A percentile compares a stretch with the other conserved stretches of the same genome.
Evolutionary conservation across 2,888 invertebrate genomes (phyloP).

Genomic region (Acronicta leporina): DNA sequence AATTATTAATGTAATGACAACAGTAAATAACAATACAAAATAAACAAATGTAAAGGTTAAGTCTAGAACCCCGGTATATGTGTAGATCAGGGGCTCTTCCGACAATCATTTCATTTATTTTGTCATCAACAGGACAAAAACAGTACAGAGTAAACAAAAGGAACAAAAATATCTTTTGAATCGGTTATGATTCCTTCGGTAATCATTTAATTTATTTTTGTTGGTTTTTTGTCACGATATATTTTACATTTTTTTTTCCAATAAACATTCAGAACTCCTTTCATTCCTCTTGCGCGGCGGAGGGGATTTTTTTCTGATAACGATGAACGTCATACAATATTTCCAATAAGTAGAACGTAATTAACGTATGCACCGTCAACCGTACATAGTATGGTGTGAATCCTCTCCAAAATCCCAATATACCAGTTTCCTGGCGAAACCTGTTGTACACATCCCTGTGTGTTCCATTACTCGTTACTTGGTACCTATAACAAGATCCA

Average conservation of each 20-base stretch:
- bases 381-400: slow-evolving; percentile 98
- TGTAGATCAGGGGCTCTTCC: neutral
- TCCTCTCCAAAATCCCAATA: slow-evolving; percentile 97
- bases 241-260: slow-evolving; percentile 11
- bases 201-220: neutral
- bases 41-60: slow-evolving; percentile 13
- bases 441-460: slow-evolving; percentile 33
- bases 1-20: slow-evolving; percentile 7
- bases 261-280: neutral
- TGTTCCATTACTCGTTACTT: slow-evolving; percentile 53
- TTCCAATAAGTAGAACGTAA: slow-evolving; percentile 97
- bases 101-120: slow-evolving; percentile 15
- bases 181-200: neutral
- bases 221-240: neutral
- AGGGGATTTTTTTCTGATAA: slow-evolving; percentile 88
- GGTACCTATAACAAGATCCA: slow-evolving; percentile 59
- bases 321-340: slow-evolving; percentile 74
- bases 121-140: slow-evolving; percentile 1
- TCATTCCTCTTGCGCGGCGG: neutral
- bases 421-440: slow-evolving; percentile 91
- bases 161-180: slow-evolving; percentile 5
- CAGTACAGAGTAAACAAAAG: slow-evolving; percentile 3
- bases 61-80: slow-evolving; percentile 2
- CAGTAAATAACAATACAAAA: slow-evolving; percentile 8
- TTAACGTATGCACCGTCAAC: slow-evolving; percentile 97